These are phyloP conservation scores for Kradibia gibbosae DNA, from an alignment of 1,140 invertebrate genomes.

Conservation along the genomic window DNA sequence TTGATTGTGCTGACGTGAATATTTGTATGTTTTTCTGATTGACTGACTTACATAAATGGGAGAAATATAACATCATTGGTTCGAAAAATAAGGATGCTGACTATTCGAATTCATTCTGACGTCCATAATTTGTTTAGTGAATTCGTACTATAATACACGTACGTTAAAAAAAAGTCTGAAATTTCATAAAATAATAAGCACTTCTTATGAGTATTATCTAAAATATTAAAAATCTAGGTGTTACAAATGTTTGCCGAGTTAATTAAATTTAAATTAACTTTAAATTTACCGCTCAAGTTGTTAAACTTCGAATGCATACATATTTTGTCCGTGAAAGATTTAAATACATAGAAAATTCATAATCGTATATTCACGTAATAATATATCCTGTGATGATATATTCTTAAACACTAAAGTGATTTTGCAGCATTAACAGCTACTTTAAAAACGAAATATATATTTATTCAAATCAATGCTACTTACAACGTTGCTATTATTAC, in stretches of 20 bases:
- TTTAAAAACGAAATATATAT: not conserved
- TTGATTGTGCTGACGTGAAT: too few species aligned
- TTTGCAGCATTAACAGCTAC: not conserved
- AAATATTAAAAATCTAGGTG: not conserved
- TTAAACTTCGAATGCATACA: not conserved
- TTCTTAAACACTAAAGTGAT: not conserved
- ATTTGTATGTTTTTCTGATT: too few species aligned
- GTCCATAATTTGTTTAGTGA: too few species aligned
- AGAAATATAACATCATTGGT: too few species aligned
- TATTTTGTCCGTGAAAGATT: not conserved
- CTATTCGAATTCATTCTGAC: too few species aligned
- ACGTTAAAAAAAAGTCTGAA: too few species aligned
- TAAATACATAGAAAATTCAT: not conserved
- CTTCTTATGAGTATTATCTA: not conserved
- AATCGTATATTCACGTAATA: not conserved
- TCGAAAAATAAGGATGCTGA: too few species aligned
- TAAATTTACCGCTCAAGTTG: not conserved
- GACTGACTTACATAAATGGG: too few species aligned
- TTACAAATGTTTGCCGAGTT: not conserved
- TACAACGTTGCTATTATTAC: not conserved
- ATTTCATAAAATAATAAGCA: not conserved
- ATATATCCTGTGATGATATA: not conserved
- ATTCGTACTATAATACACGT: too few species aligned
- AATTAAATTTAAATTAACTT: too few species aligned
- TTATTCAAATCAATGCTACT: not conserved